Conservation (phyloP, 2,113 vertebrate genomes). For the Gnathonemus echidnorhynchus region DNA sequence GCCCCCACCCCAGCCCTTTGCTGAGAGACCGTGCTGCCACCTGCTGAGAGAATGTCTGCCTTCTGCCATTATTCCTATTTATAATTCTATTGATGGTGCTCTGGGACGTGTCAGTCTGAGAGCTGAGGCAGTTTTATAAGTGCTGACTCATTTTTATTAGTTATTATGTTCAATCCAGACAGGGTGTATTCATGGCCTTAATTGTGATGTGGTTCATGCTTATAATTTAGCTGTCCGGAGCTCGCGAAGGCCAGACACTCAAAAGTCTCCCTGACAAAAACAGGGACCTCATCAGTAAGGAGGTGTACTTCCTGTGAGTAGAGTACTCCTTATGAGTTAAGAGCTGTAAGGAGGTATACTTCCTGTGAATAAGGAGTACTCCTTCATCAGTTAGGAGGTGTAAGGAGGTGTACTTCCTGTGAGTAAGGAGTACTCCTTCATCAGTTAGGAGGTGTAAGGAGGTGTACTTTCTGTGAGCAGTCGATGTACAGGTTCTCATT, state of each 20-base stretch:
- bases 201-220: not conserved
- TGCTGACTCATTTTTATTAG: not conserved
- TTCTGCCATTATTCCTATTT: not conserved
- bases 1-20: not conserved
- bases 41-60: constrained; percentile 32
- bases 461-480: not conserved
- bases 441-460: too few relatives aligned
- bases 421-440: not conserved
- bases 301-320: not conserved
- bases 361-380: not conserved
- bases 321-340: too few relatives aligned
- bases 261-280: not conserved
- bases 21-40: constrained; percentile 30
- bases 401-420: too few relatives aligned
- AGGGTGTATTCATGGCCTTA: not conserved
- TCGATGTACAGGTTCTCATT: not conserved
- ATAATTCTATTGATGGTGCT: not conserved
- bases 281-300: too few relatives aligned
- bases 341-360: too few relatives aligned
- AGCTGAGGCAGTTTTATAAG: not conserved
- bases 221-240: not conserved
- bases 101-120: not conserved
- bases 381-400: too few relatives aligned
- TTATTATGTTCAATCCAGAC: not conserved
- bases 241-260: not conserved